These are phyloP conservation scores for Amazona guildingii DNA, from an alignment of 2,113 vertebrate genomes.

Conservation along the genomic window DNA sequence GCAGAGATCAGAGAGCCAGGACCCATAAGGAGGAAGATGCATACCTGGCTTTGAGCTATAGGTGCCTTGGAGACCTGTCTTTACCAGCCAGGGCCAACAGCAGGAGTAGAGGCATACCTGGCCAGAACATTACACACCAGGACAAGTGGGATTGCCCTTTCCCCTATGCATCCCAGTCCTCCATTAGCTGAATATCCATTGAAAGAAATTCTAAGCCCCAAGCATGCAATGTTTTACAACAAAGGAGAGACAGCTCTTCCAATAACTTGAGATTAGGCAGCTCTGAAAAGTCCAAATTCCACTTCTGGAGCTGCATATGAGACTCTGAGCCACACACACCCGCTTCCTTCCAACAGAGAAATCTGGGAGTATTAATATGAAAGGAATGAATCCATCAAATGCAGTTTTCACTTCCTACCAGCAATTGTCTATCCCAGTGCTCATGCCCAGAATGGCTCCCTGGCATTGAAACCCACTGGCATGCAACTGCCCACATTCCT, in stretches of 20 bases:
- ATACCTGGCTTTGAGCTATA: neutral
- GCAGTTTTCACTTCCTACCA: neutral
- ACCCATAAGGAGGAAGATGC: neutral
- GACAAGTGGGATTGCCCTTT: neutral
- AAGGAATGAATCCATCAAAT: neutral
- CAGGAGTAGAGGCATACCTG: neutral
- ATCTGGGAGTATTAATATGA: neutral
- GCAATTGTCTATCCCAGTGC: neutral
- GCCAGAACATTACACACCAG: neutral
- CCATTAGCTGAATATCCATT: neutral
- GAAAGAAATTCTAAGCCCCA: neutral
- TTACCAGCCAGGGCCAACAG: neutral
- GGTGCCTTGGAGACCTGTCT: neutral
- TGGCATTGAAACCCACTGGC: neutral
- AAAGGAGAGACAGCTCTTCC: neutral
- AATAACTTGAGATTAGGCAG: neutral
- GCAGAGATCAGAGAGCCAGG: neutral
- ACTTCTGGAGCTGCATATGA: neutral
- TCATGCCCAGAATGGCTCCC: neutral
- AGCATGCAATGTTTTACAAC: neutral
- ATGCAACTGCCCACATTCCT: rapidly evolving
- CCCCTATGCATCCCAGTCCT: neutral
- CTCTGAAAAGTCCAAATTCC: neutral
- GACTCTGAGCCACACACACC: neutral
- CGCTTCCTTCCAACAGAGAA: neutral